Evolutionary conservation across 1,140 invertebrate species (phyloP).

Genomic region (Neodiprion virginianus): DNA sequence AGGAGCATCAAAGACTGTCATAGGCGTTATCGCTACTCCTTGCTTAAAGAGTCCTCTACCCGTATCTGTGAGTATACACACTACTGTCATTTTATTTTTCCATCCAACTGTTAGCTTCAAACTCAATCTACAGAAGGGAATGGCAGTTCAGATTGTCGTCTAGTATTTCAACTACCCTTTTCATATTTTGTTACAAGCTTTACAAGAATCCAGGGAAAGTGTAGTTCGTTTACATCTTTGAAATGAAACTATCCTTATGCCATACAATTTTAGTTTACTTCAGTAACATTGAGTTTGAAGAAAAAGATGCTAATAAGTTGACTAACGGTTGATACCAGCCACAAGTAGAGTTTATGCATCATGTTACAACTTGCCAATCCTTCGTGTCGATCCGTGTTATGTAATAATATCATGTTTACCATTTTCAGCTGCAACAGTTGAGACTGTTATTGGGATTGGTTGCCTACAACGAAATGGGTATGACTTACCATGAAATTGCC

Average conservation of each 20-base stretch:
- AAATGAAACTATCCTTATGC: too few relatives aligned
- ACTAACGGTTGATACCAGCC: too few relatives aligned
- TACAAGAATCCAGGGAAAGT: too few relatives aligned
- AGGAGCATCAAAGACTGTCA: slow-evolving; percentile 65
- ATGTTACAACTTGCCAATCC: not conserved
- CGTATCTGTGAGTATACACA: slow-evolving; percentile 46
- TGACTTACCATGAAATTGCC: slow-evolving; percentile 53
- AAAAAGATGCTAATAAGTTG: too few relatives aligned
- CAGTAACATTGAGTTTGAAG: too few relatives aligned
- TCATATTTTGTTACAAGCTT: too few relatives aligned
- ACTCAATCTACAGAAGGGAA: slow-evolving; percentile 1
- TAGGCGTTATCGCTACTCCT: slow-evolving; percentile 56
- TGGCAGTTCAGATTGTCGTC: too few relatives aligned
- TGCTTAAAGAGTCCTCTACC: slow-evolving; percentile 56
- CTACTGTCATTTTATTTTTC: not conserved
- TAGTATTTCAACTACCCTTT: too few relatives aligned
- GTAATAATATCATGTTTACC: slow-evolving; percentile 13
- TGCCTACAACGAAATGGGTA: slow-evolving; percentile 50
- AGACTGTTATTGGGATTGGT: slow-evolving; percentile 53
- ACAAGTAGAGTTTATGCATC: too few relatives aligned
- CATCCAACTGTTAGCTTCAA: slow-evolving; percentile 10
- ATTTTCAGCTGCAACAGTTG: slow-evolving; percentile 58
- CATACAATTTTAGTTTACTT: too few relatives aligned
- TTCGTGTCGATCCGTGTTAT: not conserved
- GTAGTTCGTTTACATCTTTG: too few relatives aligned